Percentiles rank a stretch among this genome's conserved stretches.
These are phyloP conservation scores for Eupeodes corollae DNA, from an alignment of 1,140 invertebrate genomes.

Conservation along the genomic window DNA sequence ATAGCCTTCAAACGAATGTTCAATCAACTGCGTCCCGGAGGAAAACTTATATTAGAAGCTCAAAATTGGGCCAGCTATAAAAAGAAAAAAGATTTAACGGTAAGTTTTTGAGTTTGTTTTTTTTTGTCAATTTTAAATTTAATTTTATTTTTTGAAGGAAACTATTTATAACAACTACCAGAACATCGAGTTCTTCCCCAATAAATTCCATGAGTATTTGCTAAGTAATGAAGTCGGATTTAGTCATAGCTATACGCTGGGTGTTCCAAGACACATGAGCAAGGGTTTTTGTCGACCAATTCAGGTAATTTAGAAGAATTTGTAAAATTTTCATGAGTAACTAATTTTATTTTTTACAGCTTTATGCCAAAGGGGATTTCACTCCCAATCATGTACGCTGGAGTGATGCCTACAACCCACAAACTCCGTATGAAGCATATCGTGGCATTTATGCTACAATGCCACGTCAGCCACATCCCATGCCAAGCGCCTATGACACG, in stretches of 20 bases:
- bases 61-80: constrained; percentile 89
- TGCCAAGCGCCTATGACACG: constrained; percentile 22
- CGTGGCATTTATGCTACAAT: constrained; percentile 33
- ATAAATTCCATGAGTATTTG: constrained; percentile 82
- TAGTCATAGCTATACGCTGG: constrained; percentile 72
- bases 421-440: constrained; percentile 35
- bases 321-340: neutral
- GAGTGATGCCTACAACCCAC: constrained; percentile 35
- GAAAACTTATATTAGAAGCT: constrained; percentile 83
- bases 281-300: constrained; percentile 85
- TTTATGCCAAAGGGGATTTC: constrained; percentile 36
- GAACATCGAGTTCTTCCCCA: constrained; percentile 74
- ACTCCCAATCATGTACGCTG: constrained; percentile 36
- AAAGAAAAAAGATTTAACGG: constrained; percentile 79
- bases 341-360: constrained; percentile 10
- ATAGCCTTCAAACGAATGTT: constrained; percentile 84
- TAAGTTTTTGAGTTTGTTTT: constrained; percentile 41
- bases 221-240: constrained; percentile 86
- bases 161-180: constrained; percentile 77
- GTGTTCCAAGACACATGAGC: constrained; percentile 68
- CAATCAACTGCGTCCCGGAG: constrained; percentile 82
- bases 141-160: constrained; percentile 47
- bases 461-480: constrained; percentile 17
- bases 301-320: constrained; percentile 53
- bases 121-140: neutral